Evolutionary conservation across 64 coral and sea anemone species (phyloP).

Genomic region (Dendrophyllia cribrosa): DNA sequence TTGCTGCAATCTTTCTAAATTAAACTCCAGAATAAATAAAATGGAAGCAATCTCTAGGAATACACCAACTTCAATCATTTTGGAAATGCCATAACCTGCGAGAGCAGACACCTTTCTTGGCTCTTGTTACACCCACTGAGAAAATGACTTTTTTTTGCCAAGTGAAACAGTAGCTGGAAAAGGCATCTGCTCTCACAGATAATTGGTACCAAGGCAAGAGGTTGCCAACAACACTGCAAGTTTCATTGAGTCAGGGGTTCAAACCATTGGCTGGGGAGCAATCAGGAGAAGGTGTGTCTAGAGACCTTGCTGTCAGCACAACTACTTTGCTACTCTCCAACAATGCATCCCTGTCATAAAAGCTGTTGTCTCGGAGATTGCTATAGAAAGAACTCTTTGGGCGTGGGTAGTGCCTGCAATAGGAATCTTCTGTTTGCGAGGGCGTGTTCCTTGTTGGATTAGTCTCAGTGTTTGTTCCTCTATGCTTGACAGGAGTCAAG

Average conservation of each 20-base stretch:
- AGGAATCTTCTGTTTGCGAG: conserved; percentile 55
- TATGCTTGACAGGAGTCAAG: conserved; percentile 65
- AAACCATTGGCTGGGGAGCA: background rate
- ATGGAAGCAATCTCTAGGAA: too few species aligned
- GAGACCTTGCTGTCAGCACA: conserved; percentile 64
- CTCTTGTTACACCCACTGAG: too few species aligned
- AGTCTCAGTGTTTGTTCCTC: conserved; percentile 50
- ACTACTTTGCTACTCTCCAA: conserved; percentile 73
- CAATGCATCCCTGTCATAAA: conserved; percentile 39
- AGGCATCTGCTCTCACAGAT: too few species aligned
- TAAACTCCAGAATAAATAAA: too few species aligned
- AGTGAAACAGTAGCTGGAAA: too few species aligned
- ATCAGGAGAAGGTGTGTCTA: conserved; percentile 67
- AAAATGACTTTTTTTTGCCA: too few species aligned
- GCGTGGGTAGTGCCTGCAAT: background rate
- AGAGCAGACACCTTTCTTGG: too few species aligned
- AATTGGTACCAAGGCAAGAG: too few species aligned
- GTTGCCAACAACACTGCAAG: too few species aligned
- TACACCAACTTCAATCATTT: too few species aligned
- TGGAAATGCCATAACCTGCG: too few species aligned
- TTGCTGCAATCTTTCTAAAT: too few species aligned
- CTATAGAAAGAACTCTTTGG: conserved; percentile 55
- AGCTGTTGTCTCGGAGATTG: conserved; percentile 51
- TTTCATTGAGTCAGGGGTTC: background rate
- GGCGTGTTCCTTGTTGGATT: conserved; percentile 39